Conservation (phyloP, 35 echinoderm and acorn worm species). For the Ophioderma brevispina region DNA sequence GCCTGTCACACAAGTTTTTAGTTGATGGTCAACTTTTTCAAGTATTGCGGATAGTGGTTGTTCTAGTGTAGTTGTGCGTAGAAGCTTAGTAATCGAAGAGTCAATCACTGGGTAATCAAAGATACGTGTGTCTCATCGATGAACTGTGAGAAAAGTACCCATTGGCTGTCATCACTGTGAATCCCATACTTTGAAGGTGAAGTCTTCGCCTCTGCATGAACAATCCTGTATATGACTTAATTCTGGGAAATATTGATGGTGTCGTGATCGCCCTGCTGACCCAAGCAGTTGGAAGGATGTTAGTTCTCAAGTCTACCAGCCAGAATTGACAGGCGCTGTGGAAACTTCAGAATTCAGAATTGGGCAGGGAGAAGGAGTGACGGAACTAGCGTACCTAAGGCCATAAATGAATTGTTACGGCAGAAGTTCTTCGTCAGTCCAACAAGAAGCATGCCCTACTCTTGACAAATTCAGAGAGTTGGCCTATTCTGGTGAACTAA, state of each 20-base stretch:
- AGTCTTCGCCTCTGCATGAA: neutral
- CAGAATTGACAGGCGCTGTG: too few species aligned
- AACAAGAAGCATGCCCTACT: neutral
- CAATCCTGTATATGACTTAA: constrained; percentile 19
- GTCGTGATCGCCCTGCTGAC: neutral
- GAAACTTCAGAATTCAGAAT: neutral
- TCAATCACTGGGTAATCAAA: constrained; percentile 32
- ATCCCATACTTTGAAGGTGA: constrained; percentile 33
- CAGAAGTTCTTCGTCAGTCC: neutral
- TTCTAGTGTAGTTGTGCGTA: too few species aligned
- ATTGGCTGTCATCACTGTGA: constrained; percentile 33
- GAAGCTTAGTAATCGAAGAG: constrained; percentile 9
- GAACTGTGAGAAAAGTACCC: constrained; percentile 33
- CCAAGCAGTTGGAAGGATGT: neutral
- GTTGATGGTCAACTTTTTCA: neutral
- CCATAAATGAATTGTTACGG: neutral
- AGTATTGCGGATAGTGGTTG: constrained; percentile 58
- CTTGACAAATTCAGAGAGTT: too few species aligned
- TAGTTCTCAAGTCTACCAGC: neutral
- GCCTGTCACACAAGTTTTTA: constrained; percentile 39
- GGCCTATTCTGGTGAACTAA: too few species aligned
- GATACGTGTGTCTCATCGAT: constrained; percentile 32
- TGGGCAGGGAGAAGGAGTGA: neutral
- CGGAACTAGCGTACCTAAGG: neutral
- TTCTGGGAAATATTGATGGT: neutral